Conservation (phyloP, 2,113 vertebrate genomes). For the Vombatus ursinus region DNA sequence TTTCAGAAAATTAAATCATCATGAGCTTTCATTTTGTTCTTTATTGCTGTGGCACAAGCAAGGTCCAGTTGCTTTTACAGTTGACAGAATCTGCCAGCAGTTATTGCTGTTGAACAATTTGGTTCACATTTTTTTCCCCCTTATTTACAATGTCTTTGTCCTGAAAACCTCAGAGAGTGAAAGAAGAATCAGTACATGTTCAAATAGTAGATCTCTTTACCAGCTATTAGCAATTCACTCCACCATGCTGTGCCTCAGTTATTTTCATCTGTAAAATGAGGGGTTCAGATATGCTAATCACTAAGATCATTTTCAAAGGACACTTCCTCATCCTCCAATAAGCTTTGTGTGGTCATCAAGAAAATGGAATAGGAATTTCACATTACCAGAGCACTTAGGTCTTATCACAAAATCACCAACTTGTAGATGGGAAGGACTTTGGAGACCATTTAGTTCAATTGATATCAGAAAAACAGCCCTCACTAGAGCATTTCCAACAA, state of each 20-base stretch:
- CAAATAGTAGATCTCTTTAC: neutral
- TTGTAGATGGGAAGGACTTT: neutral
- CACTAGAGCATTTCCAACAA: neutral
- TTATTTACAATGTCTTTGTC: neutral
- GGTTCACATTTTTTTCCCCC: neutral
- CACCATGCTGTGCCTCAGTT: neutral
- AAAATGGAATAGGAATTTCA: neutral
- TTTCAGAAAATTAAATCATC: neutral
- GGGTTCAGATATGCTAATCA: neutral
- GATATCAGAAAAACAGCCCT: neutral
- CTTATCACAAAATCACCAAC: neutral
- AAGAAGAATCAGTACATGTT: neutral
- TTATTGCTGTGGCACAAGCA: neutral
- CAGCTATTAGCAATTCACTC: neutral
- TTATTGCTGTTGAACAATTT: neutral
- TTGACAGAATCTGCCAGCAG: neutral
- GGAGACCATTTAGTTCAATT: neutral
- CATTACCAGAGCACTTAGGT: neutral
- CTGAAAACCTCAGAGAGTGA: neutral
- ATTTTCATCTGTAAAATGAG: neutral
- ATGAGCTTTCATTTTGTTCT: neutral
- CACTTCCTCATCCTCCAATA: no score
- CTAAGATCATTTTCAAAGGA: no score
- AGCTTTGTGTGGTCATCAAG: neutral
- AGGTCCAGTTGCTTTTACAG: neutral